Evolutionary conservation across 2,113 vertebrate genomes (phyloP), one percentile per base, ranked within the genome.

Genomic region (Tympanuchus pallidicinctus): DNA sequence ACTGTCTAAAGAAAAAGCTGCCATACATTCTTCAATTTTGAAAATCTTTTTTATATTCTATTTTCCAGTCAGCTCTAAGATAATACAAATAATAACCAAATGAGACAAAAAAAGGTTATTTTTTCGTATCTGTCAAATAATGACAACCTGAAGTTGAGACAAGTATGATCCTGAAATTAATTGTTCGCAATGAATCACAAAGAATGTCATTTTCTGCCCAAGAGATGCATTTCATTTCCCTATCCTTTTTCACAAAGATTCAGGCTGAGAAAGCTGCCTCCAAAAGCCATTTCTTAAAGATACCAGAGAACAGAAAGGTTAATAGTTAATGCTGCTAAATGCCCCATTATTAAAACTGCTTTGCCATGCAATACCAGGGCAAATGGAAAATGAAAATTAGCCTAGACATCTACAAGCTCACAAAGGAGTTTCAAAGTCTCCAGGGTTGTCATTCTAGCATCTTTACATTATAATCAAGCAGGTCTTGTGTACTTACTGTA

Each of bases 321-420:
- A 95, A 96, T 91, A 93, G 95, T 92, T 93, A 94, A 86, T 0
- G 0, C 69, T 83, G 69, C 56, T 78, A 92, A 88, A 54, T 80
- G 75, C 91, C 57, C 79, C 65, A 77, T 95, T 92, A 94, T 94
- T 94, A 93, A 95, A 92, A 92, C 91, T 94, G 91, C 91, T 94
- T 96, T 96, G 72, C 87, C 85, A 82, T 94, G 89, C 82, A 95
- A 86, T 91, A 95, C 76, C 79, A 94, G 91, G 85, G 95, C 89
- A 97, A 96, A 97, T 92, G 82, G 82, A 96, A 96, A 97, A 96
- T 72, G 85, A 95, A 93, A 97, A 94, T 92, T 96, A 94, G 76
- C 89, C 85, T 80, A 94, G 94, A 94, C 79, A 78, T 90, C 91
- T 86, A 91, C 69, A 93, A 42, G 89, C 69, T 81, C 89, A 86